phyloP scores from a whole-genome alignment of 2,888 invertebrate genomes.

The Spodoptera picta region DNA sequence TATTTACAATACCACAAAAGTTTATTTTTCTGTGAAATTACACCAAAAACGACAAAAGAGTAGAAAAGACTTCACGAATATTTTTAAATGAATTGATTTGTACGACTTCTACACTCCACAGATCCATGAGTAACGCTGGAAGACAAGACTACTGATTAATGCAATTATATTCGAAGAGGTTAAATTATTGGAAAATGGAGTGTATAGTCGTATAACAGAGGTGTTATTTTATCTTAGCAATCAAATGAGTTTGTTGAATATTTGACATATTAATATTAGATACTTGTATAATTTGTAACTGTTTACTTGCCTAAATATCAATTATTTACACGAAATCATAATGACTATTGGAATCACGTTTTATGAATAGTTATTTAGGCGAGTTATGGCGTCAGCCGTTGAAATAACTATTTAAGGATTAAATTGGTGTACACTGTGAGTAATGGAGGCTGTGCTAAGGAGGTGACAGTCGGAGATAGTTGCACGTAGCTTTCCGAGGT shows the following conservation, averaged over 20 bases:
- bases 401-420: constrained; percentile 42
- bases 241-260: constrained; percentile 62
- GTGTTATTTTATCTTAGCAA: constrained; percentile 60
- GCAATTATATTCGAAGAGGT: no score
- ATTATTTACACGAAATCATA: constrained; percentile 65
- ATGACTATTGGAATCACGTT: constrained; percentile 54
- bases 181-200: no score
- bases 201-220: constrained; percentile 8
- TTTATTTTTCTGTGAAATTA: constrained; percentile 64
- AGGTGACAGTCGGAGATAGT: constrained; percentile 26
- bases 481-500: constrained; percentile 50
- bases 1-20: constrained; percentile 60
- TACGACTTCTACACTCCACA: constrained; percentile 35
- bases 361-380: constrained; percentile 49
- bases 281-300: constrained; percentile 57
- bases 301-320: constrained; percentile 66
- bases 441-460: constrained; percentile 26
- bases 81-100: constrained; percentile 57
- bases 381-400: constrained; percentile 32
- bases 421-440: constrained; percentile 36
- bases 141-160: no score
- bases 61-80: constrained; percentile 42
- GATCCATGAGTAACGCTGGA: no score
- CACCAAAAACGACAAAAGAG: constrained; percentile 42
- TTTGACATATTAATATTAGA: constrained; percentile 53